These are phyloP conservation scores for Thysanoteuthis rhombus DNA, from an alignment of 2,888 invertebrate species.

Conservation along the genomic window DNA sequence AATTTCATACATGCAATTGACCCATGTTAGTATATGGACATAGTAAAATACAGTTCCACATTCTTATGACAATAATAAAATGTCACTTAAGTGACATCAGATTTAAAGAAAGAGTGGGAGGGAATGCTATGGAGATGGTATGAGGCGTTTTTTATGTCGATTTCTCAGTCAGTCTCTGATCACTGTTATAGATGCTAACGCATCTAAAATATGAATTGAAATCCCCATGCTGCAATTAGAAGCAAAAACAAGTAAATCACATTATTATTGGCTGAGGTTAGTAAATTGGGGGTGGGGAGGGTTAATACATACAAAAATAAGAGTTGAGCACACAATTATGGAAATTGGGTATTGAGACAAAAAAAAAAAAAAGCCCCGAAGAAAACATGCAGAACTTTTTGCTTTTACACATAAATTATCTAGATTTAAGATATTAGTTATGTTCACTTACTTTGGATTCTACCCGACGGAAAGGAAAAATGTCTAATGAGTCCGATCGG, in stretches of 20 bases:
- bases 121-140: no score
- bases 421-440: conserved; percentile 21
- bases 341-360: not conserved
- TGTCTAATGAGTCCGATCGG: conserved; percentile 50
- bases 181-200: no score
- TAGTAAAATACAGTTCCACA: no score
- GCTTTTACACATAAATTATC: not conserved
- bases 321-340: not conserved
- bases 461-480: conserved; percentile 56
- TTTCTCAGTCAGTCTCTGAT: no score
- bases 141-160: no score
- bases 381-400: conserved; percentile 12
- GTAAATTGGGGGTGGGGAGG: not conserved
- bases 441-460: conserved; percentile 52
- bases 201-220: not conserved
- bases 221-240: not conserved
- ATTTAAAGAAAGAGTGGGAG: no score
- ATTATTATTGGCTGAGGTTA: not conserved
- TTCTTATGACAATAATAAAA: no score
- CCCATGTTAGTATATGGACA: no score
- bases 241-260: not conserved
- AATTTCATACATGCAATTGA: no score
- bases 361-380: no score
- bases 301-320: no score
- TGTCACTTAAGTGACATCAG: no score